Percentiles rank a stretch among this genome's conserved stretches.
phyloP scores from a whole-genome alignment of 2,888 invertebrate genomes.

The Troglohyphantes excavatus region DNA sequence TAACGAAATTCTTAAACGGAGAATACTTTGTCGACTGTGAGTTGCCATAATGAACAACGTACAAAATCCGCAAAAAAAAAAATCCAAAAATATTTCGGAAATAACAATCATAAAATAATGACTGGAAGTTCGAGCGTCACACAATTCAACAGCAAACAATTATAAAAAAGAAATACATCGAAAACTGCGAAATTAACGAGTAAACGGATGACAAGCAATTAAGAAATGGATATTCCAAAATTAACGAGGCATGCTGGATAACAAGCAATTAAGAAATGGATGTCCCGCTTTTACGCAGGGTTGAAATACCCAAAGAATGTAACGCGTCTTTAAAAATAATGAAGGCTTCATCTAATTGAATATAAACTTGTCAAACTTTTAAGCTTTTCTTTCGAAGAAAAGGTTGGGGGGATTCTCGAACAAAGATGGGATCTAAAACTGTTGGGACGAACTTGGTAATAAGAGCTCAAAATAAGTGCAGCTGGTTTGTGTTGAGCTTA shows the following conservation, averaged over 20 bases:
- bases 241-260: not conserved
- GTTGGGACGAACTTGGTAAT: not conserved
- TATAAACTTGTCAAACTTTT: not conserved
- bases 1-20: no score
- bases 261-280: not conserved
- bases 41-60: no score
- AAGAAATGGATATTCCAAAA: conserved; percentile 1
- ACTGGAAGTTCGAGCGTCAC: not conserved
- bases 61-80: no score
- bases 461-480: conserved; percentile 28
- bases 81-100: no score
- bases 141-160: not conserved
- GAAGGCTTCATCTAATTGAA: not conserved
- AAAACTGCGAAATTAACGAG: not conserved
- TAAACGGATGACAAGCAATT: not conserved
- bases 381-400: not conserved
- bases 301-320: not conserved
- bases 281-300: not conserved
- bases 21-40: no score
- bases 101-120: no score
- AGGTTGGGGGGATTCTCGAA: not conserved
- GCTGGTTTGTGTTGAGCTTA: conserved; percentile 29
- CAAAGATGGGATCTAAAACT: not conserved
- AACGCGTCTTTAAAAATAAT: not conserved
- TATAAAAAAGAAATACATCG: not conserved